Conservation (phyloP, 2,797 vertebrate genomes). For the Sorex maritimensis region DNA sequence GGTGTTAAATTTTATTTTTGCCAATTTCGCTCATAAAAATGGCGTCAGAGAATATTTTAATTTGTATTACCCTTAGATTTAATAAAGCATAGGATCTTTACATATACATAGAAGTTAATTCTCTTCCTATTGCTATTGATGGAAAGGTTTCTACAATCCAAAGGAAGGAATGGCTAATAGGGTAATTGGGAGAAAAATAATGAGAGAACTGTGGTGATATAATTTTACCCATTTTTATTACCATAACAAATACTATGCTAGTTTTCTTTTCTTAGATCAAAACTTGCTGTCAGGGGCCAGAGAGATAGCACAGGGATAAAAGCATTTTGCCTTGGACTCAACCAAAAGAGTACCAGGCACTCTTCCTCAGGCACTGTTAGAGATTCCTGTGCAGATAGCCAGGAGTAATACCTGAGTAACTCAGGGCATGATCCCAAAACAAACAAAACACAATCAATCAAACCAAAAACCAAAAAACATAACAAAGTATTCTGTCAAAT, state of each 20-base stretch:
- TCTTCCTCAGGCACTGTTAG: too few species aligned
- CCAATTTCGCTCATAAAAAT: neutral
- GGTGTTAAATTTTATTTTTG: constrained; percentile 47
- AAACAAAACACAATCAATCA: too few species aligned
- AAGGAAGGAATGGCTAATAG: neutral
- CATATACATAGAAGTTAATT: neutral
- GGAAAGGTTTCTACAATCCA: neutral
- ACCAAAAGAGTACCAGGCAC: too few species aligned
- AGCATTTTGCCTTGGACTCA: too few species aligned
- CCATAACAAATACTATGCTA: neutral
- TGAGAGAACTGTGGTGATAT: neutral
- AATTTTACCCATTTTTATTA: neutral
- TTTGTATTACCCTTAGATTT: neutral
- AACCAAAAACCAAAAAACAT: too few species aligned
- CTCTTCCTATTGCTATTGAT: neutral
- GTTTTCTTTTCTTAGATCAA: neutral
- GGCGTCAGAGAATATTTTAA: neutral
- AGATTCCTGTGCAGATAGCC: too few species aligned
- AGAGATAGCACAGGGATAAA: too few species aligned
- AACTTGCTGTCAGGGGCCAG: neutral
- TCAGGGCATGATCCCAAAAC: too few species aligned
- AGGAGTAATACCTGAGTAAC: too few species aligned
- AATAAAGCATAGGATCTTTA: neutral
- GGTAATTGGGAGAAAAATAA: neutral
- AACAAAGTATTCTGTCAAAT: neutral